Evolutionary conservation across 1,140 invertebrate genomes (phyloP), one percentile per base, ranked within the genome.

Genomic region (Nylanderia fulva): DNA sequence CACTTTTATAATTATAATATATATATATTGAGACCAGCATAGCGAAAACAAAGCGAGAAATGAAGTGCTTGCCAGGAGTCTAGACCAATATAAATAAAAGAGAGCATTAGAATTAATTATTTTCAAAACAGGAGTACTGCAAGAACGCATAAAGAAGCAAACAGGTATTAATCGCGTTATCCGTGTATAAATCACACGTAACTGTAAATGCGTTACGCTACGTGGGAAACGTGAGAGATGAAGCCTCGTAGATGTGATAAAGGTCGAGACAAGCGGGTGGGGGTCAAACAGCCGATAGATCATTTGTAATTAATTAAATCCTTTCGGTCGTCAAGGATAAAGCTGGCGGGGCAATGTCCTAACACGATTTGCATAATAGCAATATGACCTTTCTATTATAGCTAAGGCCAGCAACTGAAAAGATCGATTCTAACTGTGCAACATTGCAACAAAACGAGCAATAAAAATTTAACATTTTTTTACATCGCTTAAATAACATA

Each of bases 261-360:
- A 85, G 54, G 54, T 76, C 61, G 24, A n/a, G 15, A 21, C 33
- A 52, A 64, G 18, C n/a, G 68, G 1, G 52, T 60, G 39, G 27
- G 45, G 42, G 68, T 29, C 36, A 74, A 58, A 68, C 36, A 21
- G 13, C n/a, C 45, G 29, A 52, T n/a, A 74, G 56, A 80, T 89
- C 48, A 33, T 36, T 42, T 42, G 18, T 52, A 52, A 86, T 48
- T 69, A 45, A 88, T 86, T 77, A 71, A 79, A 76, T 74, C 54
- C 29, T 68, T 42, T 29, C 66, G 13, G 5, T 60, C 79, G 61
- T 84, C 61, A 75, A 86, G 84, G 87, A 88, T 84, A 74, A 84
- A 60, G 13, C 24, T 36, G 52, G 9, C 33, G 13, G 79, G 69
- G 64, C 84, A 89, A 88, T 74, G 84, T 63, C 84, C 79, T 86